Evolutionary conservation across 2,797 vertebrate species (phyloP).

Genomic region (Pseudochirops cupreus): DNA sequence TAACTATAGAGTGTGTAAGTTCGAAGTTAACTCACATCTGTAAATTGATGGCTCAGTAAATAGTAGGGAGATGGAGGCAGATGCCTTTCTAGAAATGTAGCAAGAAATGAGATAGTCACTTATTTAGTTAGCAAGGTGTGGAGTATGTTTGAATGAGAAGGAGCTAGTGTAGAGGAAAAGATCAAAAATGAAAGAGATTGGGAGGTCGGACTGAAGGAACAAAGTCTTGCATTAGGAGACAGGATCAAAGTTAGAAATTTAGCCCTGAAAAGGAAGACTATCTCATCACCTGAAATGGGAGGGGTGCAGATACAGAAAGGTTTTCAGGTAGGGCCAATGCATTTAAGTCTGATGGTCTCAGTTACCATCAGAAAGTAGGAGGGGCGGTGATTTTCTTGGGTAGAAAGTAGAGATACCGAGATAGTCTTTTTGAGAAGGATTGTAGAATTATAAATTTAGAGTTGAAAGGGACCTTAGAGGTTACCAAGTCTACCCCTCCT

Average conservation of each 20-base stretch:
- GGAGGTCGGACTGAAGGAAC: neutral
- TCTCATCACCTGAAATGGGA: neutral
- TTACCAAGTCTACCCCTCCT: neutral
- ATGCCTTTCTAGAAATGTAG: neutral
- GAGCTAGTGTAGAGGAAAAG: neutral
- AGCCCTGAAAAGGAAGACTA: neutral
- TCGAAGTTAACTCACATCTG: neutral
- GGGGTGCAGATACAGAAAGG: neutral
- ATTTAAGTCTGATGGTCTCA: neutral
- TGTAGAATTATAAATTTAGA: neutral
- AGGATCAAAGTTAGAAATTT: neutral
- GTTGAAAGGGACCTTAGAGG: neutral
- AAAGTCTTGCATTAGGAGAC: neutral
- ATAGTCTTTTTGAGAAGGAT: neutral
- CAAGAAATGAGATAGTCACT: neutral
- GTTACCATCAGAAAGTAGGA: neutral
- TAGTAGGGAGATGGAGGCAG: neutral
- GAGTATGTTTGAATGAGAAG: neutral
- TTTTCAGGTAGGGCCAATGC: neutral
- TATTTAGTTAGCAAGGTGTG: neutral
- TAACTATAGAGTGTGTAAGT: neutral
- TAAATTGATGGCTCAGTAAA: neutral
- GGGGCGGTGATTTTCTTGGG: neutral
- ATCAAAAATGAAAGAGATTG: neutral
- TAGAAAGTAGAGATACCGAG: neutral